Evolutionary conservation across 2,113 vertebrate species (phyloP), one percentile per base, ranked within the genome.

Genomic region (Mormyrus iriodes): DNA sequence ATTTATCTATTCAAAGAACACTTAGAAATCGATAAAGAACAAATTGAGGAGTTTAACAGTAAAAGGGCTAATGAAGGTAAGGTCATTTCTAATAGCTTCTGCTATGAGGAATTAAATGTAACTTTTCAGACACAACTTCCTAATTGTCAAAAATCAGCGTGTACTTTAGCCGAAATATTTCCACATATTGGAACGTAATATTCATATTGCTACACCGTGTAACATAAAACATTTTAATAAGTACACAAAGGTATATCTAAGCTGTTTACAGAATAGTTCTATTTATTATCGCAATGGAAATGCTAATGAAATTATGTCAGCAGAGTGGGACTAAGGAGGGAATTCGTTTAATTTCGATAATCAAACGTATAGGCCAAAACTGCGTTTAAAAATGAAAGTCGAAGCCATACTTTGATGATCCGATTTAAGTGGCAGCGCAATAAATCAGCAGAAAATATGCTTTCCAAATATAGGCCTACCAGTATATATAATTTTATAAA

Each of bases 1-100:
- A 95, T 97, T 90, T 97, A 98, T 91, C 95, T 98, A 91, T 98
- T 97, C 96, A 98, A 98, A 93, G 98, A 98, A 52, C 97, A 98
- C 92, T 96, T 94, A 90, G 97, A 99, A 90, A 93, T 94, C 91
- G 97, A 98, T 86, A 99, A 98, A 94, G 97, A 99, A 89, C 98
- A 98, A 93, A 95, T 98, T 86, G 98, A 97, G 94, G 97, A 99
- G 92, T 98, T 98, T 95, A 96, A 92, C 93, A 93, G 96, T 90
- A 95, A 95, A 87, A 95, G 97, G 93, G 94, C 95, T 39, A 92
- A 95, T 19, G 97, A 98, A 95, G 98, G 98, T 99, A 96, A 97
- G 96, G 91, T 6, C 17, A 39, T 76, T 76, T 76, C 12, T 76
- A 39, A 76, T 8, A 58, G 55, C 19, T 21, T 1, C 42, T 79